phyloP scores from a whole-genome alignment of 2,797 vertebrate species.

The Malurus leucopterus region DNA sequence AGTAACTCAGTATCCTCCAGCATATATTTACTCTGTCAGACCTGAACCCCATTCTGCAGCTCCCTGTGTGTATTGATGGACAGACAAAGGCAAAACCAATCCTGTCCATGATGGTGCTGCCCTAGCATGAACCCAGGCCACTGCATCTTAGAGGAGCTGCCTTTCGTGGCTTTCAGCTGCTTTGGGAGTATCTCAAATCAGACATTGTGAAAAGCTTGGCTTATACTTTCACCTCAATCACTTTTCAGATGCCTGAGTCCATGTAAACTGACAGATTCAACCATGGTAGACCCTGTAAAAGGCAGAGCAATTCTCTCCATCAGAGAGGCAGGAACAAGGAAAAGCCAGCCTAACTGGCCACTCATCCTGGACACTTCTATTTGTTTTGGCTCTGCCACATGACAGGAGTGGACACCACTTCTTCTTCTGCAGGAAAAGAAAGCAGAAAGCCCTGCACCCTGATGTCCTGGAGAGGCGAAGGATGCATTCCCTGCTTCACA shows the following conservation, averaged over 20 bases:
- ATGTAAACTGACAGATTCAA: neutral
- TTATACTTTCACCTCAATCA: neutral
- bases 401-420: neutral
- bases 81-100: neutral
- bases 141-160: neutral
- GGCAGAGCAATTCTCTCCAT: neutral
- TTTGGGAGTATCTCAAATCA: neutral
- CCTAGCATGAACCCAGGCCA: neutral
- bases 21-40: neutral
- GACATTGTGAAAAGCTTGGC: neutral
- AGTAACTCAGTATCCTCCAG: neutral
- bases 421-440: neutral
- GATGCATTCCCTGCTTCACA: neutral
- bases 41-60: neutral
- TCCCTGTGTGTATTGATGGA: neutral
- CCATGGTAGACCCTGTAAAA: neutral
- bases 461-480: neutral
- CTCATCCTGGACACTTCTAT: neutral
- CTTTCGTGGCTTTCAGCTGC: neutral
- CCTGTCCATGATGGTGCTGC: fast-evolving
- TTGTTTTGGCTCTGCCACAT: neutral
- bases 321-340: neutral
- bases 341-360: neutral
- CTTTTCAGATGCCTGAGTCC: neutral
- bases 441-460: neutral